Evolutionary conservation across 2,113 vertebrate genomes (phyloP), one percentile per base, ranked within the genome.

Genomic region (Channa argus): DNA sequence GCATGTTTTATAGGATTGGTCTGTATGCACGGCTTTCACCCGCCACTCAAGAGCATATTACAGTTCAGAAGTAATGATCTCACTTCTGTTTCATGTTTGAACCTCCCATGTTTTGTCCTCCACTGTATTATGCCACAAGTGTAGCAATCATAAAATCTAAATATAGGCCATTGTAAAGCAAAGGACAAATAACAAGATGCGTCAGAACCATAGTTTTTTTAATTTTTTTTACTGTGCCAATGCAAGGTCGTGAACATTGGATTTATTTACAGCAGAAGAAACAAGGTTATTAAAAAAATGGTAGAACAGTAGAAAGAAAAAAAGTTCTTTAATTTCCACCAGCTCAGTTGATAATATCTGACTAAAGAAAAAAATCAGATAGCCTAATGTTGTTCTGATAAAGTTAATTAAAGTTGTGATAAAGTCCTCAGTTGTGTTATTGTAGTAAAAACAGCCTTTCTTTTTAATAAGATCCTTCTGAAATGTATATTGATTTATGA

Each of bases 201-300:
- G 71, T 74, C 60, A 70, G 53, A 79, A 55, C 52, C 55, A 34
- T 2, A 14, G 52, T 71, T 46, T 74, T 67, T 55, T 52, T 52
- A 3, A 37, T 38, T 46, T 24, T 36, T 14, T 39, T 14, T 4
- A 15, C 13, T 10, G 55, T 50, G 64, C 68, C 56, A 69, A 59
- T 67, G 70, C 47, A 79, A 83, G 71, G 76, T 78, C 81, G 70
- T 0, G 24, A 8, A 78, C 70, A 80, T 66, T 63, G 66, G 51
- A 80, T 85, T 70, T 76, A 83, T 79, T 76, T 87, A 83, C 77
- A 79, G 73, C 63, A 43, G 69, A 24, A 60, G 58, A 75, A 73
- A 63, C n/a, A 47, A 63, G 66, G 71, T 9, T 9, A 12, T 74
- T 24, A 24, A 24, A 34, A 68, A 67, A 60, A 46, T 4, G 24